A percentile compares a stretch with the other conserved stretches of the same genome.
Evolutionary conservation across 2,888 invertebrate species (phyloP).

Genomic region (Craniophora ligustri): DNA sequence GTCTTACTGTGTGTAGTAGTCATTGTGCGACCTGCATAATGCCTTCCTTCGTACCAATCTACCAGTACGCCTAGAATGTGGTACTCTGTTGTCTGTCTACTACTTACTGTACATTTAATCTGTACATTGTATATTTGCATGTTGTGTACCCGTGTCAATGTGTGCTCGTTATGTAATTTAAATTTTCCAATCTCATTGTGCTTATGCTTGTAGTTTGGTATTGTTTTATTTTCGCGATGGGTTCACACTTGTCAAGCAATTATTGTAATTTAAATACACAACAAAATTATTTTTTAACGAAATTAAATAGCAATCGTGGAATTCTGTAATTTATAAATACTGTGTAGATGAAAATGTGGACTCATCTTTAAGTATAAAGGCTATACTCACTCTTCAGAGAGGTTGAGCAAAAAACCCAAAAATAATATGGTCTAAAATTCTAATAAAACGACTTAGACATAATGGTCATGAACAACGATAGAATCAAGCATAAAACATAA

Average conservation of each 20-base stretch:
- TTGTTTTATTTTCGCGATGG: slow-evolving; percentile 29
- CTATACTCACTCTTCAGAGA: neutral
- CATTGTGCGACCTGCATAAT: slow-evolving; percentile 88
- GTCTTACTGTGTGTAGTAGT: slow-evolving; percentile 88
- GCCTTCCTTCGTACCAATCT: slow-evolving; percentile 79
- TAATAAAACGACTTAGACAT: too few relatives aligned
- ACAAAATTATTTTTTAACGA: too few relatives aligned
- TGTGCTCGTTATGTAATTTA: slow-evolving; percentile 31
- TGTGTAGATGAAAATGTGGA: slow-evolving; percentile 8
- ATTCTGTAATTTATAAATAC: too few relatives aligned
- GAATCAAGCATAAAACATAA: too few relatives aligned
- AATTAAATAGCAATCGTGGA: too few relatives aligned
- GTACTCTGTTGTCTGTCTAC: slow-evolving; percentile 74
- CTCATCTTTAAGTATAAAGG: neutral
- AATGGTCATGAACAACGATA: too few relatives aligned
- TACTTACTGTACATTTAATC: slow-evolving; percentile 19
- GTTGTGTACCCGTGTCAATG: slow-evolving; percentile 19
- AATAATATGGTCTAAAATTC: neutral
- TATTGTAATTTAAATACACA: neutral
- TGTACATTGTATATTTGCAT: slow-evolving; percentile 54
- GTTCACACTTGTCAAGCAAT: slow-evolving; percentile 7
- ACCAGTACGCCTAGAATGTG: slow-evolving; percentile 87
- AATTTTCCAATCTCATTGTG: slow-evolving; percentile 67
- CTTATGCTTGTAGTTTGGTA: slow-evolving; percentile 71
- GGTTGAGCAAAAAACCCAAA: neutral